Evolutionary conservation across 2,113 vertebrate species (phyloP), one percentile per base, ranked within the genome.

Genomic region (Leucosticte australis): DNA sequence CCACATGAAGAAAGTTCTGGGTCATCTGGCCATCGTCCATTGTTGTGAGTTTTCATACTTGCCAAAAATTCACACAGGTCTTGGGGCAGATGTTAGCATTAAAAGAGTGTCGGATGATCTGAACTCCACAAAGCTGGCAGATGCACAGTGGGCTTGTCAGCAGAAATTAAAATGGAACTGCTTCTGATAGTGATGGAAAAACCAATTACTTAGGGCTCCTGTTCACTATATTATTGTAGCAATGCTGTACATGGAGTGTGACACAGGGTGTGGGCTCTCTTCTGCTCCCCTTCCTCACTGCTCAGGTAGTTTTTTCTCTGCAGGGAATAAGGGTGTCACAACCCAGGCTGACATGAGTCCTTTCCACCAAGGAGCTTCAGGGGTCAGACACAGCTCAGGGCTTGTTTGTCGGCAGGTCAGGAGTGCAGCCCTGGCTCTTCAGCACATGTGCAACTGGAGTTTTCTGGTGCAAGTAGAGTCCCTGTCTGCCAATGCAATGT

Each of bases 361-460:
- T 39, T 33, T 83, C 41, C 50, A 23, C 53, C 37, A 35, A 46
- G 47, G 47, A 85, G 19, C 27, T 70, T 26, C 63, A 78, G 30
- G 15, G 12, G 26, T 60, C 27, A 47, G 56, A 12, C 1, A 0
- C 33, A 77, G 42, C 42, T 74, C 33, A 42, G 0, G 1, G 24
- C 16, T 80, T 62, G 17, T 31, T 27, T 30, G 26, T 53, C 41
- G 50, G 3, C 22, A 67, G 39, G 16, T n/a, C 71, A 35, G 42
- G 30, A 84, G 35, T 6, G 52, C 42, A 75, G 87, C 33, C 42
- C 44, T 49, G 53, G 10, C 31, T 69, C 63, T 44, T 57, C 63
- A 86, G 50, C 21, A 65, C 46, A 33, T 35, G 31, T 13, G 18
- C 39, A 92, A 7, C 47, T 33, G 28, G 67, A 73, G 15, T n/a